phyloP scores from a whole-genome alignment of 2,888 invertebrate genomes.

The Phortica magna region DNA sequence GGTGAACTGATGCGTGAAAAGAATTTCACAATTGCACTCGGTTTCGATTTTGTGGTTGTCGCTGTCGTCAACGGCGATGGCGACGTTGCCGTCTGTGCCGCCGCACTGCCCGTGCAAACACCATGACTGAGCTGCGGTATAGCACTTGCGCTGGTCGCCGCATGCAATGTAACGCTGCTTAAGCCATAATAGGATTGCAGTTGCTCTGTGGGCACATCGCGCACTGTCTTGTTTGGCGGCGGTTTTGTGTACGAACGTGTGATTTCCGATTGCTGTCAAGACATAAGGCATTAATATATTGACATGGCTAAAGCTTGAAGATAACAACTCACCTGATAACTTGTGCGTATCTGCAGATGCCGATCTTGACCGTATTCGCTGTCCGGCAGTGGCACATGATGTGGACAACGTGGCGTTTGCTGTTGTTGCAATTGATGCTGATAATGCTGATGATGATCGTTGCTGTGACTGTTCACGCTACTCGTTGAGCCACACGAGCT shows the following conservation, averaged over 20 bases:
- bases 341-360: constrained; percentile 82
- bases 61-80: constrained; percentile 45
- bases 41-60: constrained; percentile 74
- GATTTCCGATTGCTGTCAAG: constrained; percentile 83
- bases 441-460: constrained; percentile 76
- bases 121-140: constrained; percentile 13
- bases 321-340: constrained; percentile 81
- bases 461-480: constrained; percentile 70
- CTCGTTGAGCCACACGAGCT: constrained; percentile 52
- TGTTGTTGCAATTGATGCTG: constrained; percentile 73
- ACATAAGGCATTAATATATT: background rate
- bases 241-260: constrained; percentile 83
- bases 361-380: constrained; percentile 83
- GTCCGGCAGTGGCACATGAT: constrained; percentile 83
- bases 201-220: constrained; percentile 80
- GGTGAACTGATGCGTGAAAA: constrained; percentile 78
- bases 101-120: constrained; percentile 30
- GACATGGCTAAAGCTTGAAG: background rate
- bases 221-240: constrained; percentile 84
- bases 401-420: constrained; percentile 79
- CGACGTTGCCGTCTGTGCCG: constrained; percentile 39
- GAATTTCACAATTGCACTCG: constrained; percentile 77
- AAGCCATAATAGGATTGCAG: constrained; percentile 47
- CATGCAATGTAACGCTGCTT: constrained; percentile 49
- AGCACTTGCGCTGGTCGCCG: constrained; percentile 46